Evolutionary conservation across 2,888 invertebrate species (phyloP).

Genomic region (Tenodera sinensis): DNA sequence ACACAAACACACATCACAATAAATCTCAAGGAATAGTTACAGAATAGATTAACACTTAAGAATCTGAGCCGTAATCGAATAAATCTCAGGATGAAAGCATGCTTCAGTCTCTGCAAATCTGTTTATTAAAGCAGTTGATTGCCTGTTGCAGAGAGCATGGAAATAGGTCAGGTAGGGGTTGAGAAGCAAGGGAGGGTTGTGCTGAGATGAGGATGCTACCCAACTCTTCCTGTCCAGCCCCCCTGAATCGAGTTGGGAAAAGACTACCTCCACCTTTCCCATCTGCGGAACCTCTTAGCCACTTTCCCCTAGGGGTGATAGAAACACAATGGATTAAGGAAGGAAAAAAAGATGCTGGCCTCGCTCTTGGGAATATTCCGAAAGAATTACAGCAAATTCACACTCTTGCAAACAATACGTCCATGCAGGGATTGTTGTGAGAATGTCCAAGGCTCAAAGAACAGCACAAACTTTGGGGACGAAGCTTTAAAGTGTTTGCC

Average conservation of each 20-base stretch:
- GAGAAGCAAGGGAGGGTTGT: not conserved
- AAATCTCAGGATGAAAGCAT: not conserved
- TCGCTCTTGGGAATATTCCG: not conserved
- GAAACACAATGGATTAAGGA: not conserved
- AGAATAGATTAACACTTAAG: too few species aligned
- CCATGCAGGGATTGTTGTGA: not conserved
- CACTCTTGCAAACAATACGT: not conserved
- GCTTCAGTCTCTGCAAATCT: not conserved
- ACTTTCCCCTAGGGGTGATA: not conserved
- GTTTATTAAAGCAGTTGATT: not conserved
- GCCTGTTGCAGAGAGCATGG: not conserved
- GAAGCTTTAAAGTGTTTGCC: not conserved
- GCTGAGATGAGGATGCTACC: not conserved
- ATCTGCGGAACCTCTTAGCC: not conserved
- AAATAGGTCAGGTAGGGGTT: conserved; percentile 6
- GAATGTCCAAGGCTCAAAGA: not conserved
- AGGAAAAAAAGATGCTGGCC: not conserved
- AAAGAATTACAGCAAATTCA: not conserved
- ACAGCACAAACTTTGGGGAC: not conserved
- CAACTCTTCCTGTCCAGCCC: not conserved
- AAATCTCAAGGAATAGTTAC: too few species aligned
- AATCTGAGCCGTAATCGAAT: too few species aligned
- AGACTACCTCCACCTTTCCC: not conserved
- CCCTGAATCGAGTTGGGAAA: conserved; percentile 2
- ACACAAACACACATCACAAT: too few species aligned